A percentile compares a stretch with the other conserved stretches of the same genome.
Evolutionary conservation across 2,797 vertebrate species (phyloP).

Genomic region (Brachymystax lenok): DNA sequence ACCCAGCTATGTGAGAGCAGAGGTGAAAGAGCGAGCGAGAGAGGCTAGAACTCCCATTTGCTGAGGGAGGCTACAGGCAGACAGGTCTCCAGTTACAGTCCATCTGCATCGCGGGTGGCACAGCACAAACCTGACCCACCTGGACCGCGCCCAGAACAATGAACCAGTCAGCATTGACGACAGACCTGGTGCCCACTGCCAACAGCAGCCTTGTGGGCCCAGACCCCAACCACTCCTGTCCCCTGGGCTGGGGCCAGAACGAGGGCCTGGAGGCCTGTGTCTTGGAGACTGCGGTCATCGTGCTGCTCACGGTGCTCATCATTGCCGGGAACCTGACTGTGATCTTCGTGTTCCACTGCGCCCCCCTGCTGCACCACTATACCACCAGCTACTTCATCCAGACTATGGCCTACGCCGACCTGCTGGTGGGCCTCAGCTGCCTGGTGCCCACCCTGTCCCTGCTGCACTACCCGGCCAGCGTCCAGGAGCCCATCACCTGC

Average conservation of each 20-base stretch:
- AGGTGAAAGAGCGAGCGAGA: slow-evolving; percentile 56
- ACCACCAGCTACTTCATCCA: slow-evolving; percentile 99
- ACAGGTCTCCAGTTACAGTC: slow-evolving; percentile 56
- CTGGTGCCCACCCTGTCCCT: slow-evolving; percentile 94
- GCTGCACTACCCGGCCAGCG: slow-evolving; percentile 91
- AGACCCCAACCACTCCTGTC: slow-evolving; percentile 85
- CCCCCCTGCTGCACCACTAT: slow-evolving; percentile 95
- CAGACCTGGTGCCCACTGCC: slow-evolving; percentile 79
- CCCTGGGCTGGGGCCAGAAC: slow-evolving; percentile 91
- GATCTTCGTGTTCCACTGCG: slow-evolving; percentile 98
- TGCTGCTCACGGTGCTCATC: slow-evolving; percentile 93
- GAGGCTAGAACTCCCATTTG: slow-evolving; percentile 61
- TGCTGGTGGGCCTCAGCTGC: slow-evolving; percentile 96
- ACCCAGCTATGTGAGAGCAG: slow-evolving; percentile 76
- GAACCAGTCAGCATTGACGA: slow-evolving; percentile 84
- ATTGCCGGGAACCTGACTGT: slow-evolving; percentile 96
- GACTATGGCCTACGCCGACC: slow-evolving; percentile 98
- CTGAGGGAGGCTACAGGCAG: slow-evolving; percentile 53
- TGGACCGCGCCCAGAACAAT: slow-evolving; percentile 78
- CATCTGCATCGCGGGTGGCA: slow-evolving; percentile 55
- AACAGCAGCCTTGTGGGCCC: slow-evolving; percentile 76
- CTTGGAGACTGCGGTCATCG: slow-evolving; percentile 92
- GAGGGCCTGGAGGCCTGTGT: slow-evolving; percentile 87
- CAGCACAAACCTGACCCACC: slow-evolving; percentile 54
- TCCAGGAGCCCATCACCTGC: slow-evolving; percentile 93